Evolutionary conservation across 2,888 invertebrate species (phyloP), one percentile per base, ranked within the genome.

Genomic region (Elegia similella): DNA sequence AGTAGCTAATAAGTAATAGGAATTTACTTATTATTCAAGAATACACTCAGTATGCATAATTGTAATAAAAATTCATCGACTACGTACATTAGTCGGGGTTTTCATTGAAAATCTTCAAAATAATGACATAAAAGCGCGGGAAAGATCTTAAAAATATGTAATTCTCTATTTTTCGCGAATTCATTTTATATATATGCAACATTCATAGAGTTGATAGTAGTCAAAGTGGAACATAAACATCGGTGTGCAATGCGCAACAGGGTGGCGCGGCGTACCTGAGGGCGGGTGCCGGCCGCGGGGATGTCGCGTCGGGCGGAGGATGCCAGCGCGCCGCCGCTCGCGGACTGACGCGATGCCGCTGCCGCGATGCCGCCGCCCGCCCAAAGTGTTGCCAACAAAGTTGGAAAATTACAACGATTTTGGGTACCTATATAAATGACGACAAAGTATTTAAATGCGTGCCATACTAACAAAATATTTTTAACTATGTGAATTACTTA

Each of bases 181-280:
- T 34, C 7, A 16, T 16, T 50, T 34, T 7, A 38, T 38, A 1
- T 16, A 32, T 50, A 34, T 13, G 34, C 34, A 38, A 50, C 34
- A 34, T 34, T 10, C 48, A 48, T 48, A 48, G 32, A 48, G 15
- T 47, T 29, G 46, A 30, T 23, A 23, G 67, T 69, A 66, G 65
- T 69, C 73, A 70, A 66, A 69, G 63, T 10, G 34, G 50, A 69
- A 73, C 70, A 80, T 83, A 82, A 85, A 84, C 84, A 84, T 82
- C 77, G 82, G 73, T 72, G 83, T 86, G 86, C 82, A 83, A 76
- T 82, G 86, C 88, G 88, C 88, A 88, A 88, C 88, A 88, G 87
- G 86, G 84, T 84, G 84, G 85, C 73, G 76, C 72, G 71, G 71
- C 55, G 77, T 84, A 84, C 86, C 85, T 85, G 78, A 75, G 72